Evolutionary conservation across 2,113 vertebrate genomes (phyloP), one percentile per base, ranked within the genome.

Genomic region (Ochotona curzoniae): DNA sequence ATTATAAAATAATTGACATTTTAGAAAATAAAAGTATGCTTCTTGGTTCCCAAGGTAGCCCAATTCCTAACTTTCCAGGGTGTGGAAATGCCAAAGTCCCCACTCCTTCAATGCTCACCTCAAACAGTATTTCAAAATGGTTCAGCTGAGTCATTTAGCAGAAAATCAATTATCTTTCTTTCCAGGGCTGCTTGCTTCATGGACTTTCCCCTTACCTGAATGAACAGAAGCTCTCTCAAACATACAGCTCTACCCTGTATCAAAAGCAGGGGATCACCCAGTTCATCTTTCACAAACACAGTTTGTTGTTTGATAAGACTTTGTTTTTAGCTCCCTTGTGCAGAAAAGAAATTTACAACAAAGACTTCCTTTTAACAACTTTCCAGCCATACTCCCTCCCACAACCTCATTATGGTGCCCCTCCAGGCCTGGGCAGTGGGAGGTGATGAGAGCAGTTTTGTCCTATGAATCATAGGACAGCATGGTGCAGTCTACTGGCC

Each of bases 1-100:
- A 74, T 81, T 92, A 87, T 67, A 82, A 94, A 93, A 93, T 87
- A 87, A 64, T 38, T 87, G 35, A 87, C 70, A 87, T 79, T 93
- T 89, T 83, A 47, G 28, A 90, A 94, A 89, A 89, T 61, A 44
- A 90, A 89, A 78, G 60, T 60, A 67, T 10, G 93, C 28, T 54
- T 83, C 85, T 86, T 87, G 51, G 26, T 76, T 93, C 83, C 89
- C 51, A 89, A 70, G 9, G 69, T 60, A 89, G 69, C 61, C 67
- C 38, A 82, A 8, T 70, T 82, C 30, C 75, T 92, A 7, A 84
- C 30, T 95, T 74, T n/a, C 70, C 91, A 75, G 51, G 12, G 20
- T 81, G 70, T 35, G 17, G 49, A 87, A 93, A 87, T 83, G 51
- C 21, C 81, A 71, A 51, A 61, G 74, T 66, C 71, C 21, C 32